Base-by-base conservation (phyloP, 1,140 invertebrate genomes). In the Campoletis sonorensis region DNA sequence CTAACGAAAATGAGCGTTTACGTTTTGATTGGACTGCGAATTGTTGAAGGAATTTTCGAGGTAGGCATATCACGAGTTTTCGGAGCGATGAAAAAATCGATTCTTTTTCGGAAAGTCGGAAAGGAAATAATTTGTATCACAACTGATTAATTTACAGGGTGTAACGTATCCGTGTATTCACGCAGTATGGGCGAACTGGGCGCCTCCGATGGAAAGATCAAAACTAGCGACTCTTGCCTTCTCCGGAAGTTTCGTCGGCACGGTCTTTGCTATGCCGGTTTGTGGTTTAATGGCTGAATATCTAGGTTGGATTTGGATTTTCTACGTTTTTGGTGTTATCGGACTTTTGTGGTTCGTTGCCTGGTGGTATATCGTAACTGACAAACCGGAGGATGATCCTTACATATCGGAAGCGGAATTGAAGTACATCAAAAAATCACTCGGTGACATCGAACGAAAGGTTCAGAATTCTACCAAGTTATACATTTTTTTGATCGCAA, bases 111-210 rank as follows among this genome's bases (percentile, higher is more conserved):
- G 30, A 33, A 2, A 7, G 30, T 33, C 30, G 30, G 7, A 33
- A 33, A 33, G n/a, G n/a, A n/a, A n/a, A n/a, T n/a, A n/a, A n/a
- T n/a, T n/a, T n/a, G n/a, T n/a, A n/a, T n/a, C n/a, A n/a, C n/a
- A 33, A 33, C 30, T 33, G 7, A 26, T 71, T 1, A 58, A 27
- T 54, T 71, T 75, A n/a, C 87, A 97, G 96, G 97, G 97, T 67
- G 97, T 98, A 0, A 97, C 97, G 0, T 98, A 97, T 90, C 97
- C 97, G 7, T 96, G 96, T 83, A 97, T 98, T 76, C 96, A 98
- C 89, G 95, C 96, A 11, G 94, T 98, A 30, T 97, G 97, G 96
- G 93, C 96, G 0, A 94, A 95, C 80, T 98, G 97, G 97, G 95
- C 96, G n/a, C 97, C 97, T 23, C 95, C 96, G 0, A 87, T 95